Evolutionary conservation across 2,113 vertebrate genomes (phyloP).

Genomic region (Sander lucioperca): DNA sequence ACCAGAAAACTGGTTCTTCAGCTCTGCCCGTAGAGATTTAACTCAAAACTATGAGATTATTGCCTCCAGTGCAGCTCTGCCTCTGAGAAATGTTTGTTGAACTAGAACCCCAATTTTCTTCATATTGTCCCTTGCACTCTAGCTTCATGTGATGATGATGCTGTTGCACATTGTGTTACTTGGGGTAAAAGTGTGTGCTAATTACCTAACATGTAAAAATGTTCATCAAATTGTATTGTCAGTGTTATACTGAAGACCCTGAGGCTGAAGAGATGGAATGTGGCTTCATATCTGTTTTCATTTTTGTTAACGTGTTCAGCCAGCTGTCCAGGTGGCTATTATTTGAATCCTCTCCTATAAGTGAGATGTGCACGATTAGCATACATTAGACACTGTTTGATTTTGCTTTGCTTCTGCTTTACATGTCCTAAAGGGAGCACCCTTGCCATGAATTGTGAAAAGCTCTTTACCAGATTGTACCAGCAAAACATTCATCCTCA

Average conservation of each 20-base stretch:
- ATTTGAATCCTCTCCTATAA: constrained; percentile 14
- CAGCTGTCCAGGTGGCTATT: constrained; percentile 53
- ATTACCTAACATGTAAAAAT: constrained; percentile 37
- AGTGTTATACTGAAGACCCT: constrained; percentile 10
- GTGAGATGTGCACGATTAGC: constrained; percentile 44
- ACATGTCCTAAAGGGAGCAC: constrained; percentile 37
- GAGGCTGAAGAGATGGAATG: constrained; percentile 19
- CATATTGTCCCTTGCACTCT: constrained; percentile 27
- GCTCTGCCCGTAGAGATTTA: constrained; percentile 47
- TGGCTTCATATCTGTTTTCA: constrained; percentile 25
- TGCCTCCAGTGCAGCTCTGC: constrained; percentile 42
- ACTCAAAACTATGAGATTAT: constrained; percentile 40
- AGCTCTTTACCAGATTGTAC: constrained; percentile 60
- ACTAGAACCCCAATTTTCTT: constrained; percentile 38
- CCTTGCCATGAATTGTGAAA: constrained; percentile 50
- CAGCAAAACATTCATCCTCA: constrained; percentile 52
- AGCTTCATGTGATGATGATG: constrained; percentile 49
- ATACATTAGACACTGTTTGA: constrained; percentile 50
- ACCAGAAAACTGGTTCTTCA: constrained; percentile 43
- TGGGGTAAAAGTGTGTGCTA: constrained; percentile 30
- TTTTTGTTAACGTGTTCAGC: constrained; percentile 45
- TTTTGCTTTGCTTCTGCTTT: constrained; percentile 10
- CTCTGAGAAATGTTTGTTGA: constrained; percentile 40
- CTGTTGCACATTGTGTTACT: constrained; percentile 23
- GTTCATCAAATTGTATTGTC: not conserved